Percentiles rank a stretch among this genome's conserved stretches.
phyloP scores from a whole-genome alignment of 2,888 invertebrate genomes.

The Luperina testacea region DNA sequence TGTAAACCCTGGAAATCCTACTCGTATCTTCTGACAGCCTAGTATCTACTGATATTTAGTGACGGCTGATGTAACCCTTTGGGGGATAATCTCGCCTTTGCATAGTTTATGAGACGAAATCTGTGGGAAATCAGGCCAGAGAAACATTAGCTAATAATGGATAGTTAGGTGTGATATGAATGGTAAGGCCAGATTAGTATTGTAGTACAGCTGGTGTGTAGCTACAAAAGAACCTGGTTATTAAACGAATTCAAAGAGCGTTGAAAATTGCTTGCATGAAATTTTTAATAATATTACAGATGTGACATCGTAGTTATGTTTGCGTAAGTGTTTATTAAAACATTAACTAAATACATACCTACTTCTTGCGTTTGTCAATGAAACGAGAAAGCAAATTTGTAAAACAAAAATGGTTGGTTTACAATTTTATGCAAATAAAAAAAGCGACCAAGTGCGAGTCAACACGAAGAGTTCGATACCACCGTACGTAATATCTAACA shows the following conservation, averaged over 20 bases:
- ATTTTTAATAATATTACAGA: not conserved
- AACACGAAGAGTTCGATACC: too few species aligned
- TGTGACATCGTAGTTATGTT: not conserved
- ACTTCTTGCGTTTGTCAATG: not conserved
- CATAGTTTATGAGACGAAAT: slow-evolving; percentile 32
- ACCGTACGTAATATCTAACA: too few species aligned
- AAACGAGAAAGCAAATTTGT: not conserved
- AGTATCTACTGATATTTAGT: slow-evolving; percentile 13
- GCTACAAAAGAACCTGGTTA: not conserved
- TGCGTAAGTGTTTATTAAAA: not conserved
- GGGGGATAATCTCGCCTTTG: slow-evolving; percentile 25
- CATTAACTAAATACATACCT: not conserved
- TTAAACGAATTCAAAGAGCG: too few species aligned
- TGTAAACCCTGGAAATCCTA: not conserved
- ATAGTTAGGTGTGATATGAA: not conserved
- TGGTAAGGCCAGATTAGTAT: not conserved
- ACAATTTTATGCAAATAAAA: too few species aligned
- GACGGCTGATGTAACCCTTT: slow-evolving; percentile 15
- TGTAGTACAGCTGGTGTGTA: not conserved
- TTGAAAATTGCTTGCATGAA: too few species aligned
- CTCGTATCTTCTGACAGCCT: not conserved
- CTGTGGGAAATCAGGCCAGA: slow-evolving; percentile 6
- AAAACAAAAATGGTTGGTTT: not conserved
- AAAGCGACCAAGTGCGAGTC: too few species aligned
- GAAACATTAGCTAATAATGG: slow-evolving; percentile 34